A percentile compares a stretch with the other conserved stretches of the same genome.
These are phyloP conservation scores for Pachyrhynchus sulphureomaculatus DNA, from an alignment of 1,140 invertebrate genomes.

Conservation along the genomic window DNA sequence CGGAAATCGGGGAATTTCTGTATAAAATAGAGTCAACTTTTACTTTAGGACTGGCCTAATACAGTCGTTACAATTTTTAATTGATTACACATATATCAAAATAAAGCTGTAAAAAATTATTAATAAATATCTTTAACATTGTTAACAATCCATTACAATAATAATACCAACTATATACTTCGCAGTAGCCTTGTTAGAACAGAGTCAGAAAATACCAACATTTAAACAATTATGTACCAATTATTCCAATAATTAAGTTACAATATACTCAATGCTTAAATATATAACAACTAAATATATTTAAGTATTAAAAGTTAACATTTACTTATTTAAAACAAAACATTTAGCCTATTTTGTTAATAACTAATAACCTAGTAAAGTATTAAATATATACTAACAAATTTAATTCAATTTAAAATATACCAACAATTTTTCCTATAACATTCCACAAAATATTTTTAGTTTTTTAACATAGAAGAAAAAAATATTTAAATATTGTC, in stretches of 20 bases:
- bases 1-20: conserved; percentile 2
- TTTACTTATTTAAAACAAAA: conserved; percentile 10
- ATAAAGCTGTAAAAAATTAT: conserved; percentile 35
- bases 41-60: conserved; percentile 10
- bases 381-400: background rate
- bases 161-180: conserved; percentile 46
- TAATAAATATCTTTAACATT: conserved; percentile 45
- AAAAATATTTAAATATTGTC: too few species aligned
- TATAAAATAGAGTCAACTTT: conserved; percentile 23
- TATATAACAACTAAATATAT: background rate
- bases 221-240: background rate
- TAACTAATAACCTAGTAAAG: background rate
- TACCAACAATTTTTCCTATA: too few species aligned
- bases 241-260: background rate
- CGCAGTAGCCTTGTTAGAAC: conserved; percentile 48
- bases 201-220: conserved; percentile 44
- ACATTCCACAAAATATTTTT: too few species aligned
- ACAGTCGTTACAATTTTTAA: conserved; percentile 12
- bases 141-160: conserved; percentile 41
- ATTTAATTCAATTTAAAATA: too few species aligned
- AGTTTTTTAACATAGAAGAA: too few species aligned
- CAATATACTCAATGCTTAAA: background rate
- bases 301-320: too few species aligned
- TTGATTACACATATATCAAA: conserved; percentile 25
- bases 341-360: background rate